Percentiles rank a stretch among this genome's conserved stretches.
Evolutionary conservation across 2,113 vertebrate species (phyloP).

Genomic region (Cathartes aura): DNA sequence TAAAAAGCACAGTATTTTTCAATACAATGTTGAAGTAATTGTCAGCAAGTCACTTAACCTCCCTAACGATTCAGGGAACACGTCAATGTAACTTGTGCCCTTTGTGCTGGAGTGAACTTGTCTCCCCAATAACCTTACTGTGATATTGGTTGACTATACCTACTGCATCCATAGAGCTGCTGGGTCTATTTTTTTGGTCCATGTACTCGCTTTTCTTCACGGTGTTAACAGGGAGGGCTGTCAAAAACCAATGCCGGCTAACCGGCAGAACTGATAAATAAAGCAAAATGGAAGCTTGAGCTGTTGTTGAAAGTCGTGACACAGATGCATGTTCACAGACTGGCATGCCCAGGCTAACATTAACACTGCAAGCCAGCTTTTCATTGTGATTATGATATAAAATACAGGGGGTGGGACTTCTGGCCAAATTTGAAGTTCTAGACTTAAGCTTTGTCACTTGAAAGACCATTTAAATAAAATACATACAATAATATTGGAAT

Average conservation of each 20-base stretch:
- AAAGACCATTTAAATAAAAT: background rate
- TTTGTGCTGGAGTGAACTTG: background rate
- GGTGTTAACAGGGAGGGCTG: background rate
- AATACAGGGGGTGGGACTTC: background rate
- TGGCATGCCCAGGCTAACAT: background rate
- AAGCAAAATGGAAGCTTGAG: background rate
- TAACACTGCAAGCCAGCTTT: background rate
- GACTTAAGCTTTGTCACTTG: background rate
- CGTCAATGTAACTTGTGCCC: background rate
- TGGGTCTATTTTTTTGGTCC: background rate
- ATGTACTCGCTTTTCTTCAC: background rate
- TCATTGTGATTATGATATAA: background rate
- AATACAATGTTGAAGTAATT: background rate
- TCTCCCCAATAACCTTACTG: background rate
- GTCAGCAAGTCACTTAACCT: background rate
- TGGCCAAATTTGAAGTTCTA: background rate
- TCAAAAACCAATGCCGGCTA: background rate
- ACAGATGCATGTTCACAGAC: accelerated
- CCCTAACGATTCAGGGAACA: background rate
- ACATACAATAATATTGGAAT: background rate
- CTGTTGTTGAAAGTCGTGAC: background rate
- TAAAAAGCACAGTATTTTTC: background rate
- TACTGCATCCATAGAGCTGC: background rate
- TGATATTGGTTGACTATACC: background rate
- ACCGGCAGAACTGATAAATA: background rate